phyloP scores from a whole-genome alignment of 2,797 vertebrate species.

The Neosilurus hyrtlii region DNA sequence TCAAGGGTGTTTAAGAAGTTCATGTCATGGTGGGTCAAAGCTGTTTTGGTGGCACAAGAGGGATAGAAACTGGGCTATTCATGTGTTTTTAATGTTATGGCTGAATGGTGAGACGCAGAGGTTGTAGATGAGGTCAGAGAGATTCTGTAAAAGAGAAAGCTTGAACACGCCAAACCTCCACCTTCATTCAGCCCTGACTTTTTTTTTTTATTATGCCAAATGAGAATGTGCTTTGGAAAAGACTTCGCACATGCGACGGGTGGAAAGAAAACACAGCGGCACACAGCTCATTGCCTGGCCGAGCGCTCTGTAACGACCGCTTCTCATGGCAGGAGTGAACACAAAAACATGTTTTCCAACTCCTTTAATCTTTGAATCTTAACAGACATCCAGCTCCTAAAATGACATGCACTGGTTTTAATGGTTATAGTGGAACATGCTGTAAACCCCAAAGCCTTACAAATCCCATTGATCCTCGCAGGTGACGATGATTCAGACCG shows the following conservation, averaged over 20 bases:
- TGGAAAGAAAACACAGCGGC: neutral
- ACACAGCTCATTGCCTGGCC: conserved; percentile 5
- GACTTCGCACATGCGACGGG: neutral
- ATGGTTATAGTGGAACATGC: neutral
- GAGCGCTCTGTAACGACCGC: neutral
- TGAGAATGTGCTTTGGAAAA: neutral
- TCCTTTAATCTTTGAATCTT: neutral
- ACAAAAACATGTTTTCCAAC: neutral
- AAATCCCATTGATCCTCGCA: conserved; percentile 4
- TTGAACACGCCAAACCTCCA: neutral
- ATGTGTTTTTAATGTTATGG: too few relatives aligned
- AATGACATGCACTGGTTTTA: neutral
- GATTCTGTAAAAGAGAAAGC: neutral
- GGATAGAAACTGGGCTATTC: too few relatives aligned
- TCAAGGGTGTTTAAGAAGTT: too few relatives aligned
- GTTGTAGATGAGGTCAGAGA: neutral
- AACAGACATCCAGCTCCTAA: neutral
- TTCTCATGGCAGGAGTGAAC: neutral
- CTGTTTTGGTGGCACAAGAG: too few relatives aligned
- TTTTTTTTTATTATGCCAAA: neutral
- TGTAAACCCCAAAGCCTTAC: neutral
- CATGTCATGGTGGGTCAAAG: too few relatives aligned
- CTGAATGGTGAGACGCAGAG: neutral
- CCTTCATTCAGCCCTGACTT: neutral
- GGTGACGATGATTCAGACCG: neutral